Conservation (phyloP, 2,113 vertebrate species). For the Nansenia antarctica region DNA sequence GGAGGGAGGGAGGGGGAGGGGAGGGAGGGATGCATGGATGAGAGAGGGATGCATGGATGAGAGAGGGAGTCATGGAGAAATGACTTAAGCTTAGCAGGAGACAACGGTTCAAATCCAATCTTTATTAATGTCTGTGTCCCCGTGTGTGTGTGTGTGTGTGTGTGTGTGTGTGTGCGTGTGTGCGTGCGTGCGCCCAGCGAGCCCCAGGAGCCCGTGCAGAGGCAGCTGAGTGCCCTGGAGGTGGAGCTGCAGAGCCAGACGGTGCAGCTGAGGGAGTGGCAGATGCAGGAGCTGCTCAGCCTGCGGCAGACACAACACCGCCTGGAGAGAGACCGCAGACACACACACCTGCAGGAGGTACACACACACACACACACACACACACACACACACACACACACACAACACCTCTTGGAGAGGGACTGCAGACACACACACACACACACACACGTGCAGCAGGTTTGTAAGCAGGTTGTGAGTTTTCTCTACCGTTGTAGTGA, state of each 20-base stretch:
- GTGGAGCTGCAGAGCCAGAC: conserved; percentile 64
- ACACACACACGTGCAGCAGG: not conserved
- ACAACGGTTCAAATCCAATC: not conserved
- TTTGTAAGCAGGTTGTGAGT: too few species aligned
- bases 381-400: conserved; percentile 2
- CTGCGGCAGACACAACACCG: conserved; percentile 72
- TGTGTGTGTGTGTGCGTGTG: conserved; percentile 16
- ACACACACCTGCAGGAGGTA: conserved; percentile 7
- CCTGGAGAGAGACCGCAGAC: conserved; percentile 71
- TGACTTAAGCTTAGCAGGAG: too few species aligned
- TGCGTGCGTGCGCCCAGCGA: conserved; percentile 51
- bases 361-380: not conserved
- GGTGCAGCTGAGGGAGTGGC: conserved; percentile 73
- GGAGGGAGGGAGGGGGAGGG: not conserved
- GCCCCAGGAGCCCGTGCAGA: conserved; percentile 47
- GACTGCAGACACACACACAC: not conserved
- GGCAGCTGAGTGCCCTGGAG: conserved; percentile 63
- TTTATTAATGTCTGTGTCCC: not conserved
- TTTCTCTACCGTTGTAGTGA: not conserved
- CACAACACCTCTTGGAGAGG: not conserved
- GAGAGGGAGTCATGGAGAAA: too few species aligned
- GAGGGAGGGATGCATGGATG: not conserved
- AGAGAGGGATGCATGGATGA: not conserved
- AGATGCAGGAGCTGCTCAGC: conserved; percentile 78
- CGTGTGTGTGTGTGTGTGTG: not conserved